Percentiles rank a stretch among this genome's conserved stretches.
Conservation (phyloP, 2,888 invertebrate species). For the Gymnosoma rotundatum region DNA sequence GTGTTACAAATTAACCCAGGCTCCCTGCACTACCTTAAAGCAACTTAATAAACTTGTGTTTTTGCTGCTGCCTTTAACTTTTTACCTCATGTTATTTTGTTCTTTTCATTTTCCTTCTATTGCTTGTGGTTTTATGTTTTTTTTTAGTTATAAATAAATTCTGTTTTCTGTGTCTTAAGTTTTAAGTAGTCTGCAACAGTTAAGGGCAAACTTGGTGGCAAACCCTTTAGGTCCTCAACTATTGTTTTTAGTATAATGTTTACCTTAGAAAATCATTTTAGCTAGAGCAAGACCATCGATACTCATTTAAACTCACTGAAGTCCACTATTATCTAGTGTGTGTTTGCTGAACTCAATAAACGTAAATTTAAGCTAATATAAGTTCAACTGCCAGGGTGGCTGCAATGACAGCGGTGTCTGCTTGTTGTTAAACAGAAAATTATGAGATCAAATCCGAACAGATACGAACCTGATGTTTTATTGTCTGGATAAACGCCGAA, state of each 20-base stretch:
- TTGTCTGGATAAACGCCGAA: too few species aligned
- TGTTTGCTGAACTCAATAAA: too few species aligned
- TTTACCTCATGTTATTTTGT: conserved; percentile 35
- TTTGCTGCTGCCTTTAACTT: conserved; percentile 50
- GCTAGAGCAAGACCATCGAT: too few species aligned
- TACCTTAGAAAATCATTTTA: not conserved
- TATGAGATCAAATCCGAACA: too few species aligned
- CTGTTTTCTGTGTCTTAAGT: conserved; percentile 59
- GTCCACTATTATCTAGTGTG: too few species aligned
- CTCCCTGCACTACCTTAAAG: not conserved
- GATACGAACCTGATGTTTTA: too few species aligned
- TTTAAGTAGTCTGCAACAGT: conserved; percentile 61
- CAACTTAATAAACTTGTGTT: conserved; percentile 50
- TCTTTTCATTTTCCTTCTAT: not conserved
- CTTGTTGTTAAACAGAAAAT: too few species aligned
- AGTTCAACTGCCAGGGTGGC: too few species aligned
- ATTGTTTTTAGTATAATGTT: conserved; percentile 7
- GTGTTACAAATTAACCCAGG: not conserved
- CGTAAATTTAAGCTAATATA: too few species aligned
- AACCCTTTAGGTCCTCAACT: conserved; percentile 7
- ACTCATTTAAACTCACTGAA: too few species aligned
- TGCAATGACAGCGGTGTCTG: too few species aligned
- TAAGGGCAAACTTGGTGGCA: conserved; percentile 50
- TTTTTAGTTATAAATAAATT: conserved; percentile 27
- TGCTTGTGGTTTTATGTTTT: conserved; percentile 14